These are phyloP conservation scores for Aythya baeri DNA, from an alignment of 2,113 vertebrate genomes.

Conservation along the genomic window DNA sequence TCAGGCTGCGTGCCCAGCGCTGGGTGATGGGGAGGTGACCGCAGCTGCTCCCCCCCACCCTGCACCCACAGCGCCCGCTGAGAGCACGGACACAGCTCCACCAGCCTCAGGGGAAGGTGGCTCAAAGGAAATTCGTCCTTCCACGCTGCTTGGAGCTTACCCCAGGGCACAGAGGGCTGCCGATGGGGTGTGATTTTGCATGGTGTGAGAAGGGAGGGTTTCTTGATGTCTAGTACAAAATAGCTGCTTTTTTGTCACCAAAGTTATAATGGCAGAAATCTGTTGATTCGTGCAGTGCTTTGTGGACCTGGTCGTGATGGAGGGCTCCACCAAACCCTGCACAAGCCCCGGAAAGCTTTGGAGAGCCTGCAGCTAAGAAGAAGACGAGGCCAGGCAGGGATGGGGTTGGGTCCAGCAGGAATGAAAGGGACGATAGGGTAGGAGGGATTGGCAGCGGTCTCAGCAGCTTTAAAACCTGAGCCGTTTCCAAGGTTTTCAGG, in stretches of 20 bases:
- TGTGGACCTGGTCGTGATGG: not conserved
- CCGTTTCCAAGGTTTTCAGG: not conserved
- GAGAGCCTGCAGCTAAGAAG: not conserved
- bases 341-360: not conserved
- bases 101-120: not conserved
- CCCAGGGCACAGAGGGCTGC: not conserved
- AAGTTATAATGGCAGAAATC: not conserved
- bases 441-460: not conserved
- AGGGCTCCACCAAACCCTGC: not conserved
- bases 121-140: not conserved
- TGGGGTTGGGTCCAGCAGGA: not conserved
- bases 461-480: not conserved
- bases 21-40: not conserved
- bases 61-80: not conserved
- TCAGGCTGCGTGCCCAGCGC: not conserved
- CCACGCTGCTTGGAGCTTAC: not conserved
- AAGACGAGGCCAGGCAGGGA: not conserved
- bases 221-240: not conserved
- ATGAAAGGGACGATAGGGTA: not conserved
- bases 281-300: rapidly evolving
- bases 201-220: not conserved
- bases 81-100: not conserved
- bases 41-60: not conserved
- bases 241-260: not conserved
- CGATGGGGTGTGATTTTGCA: not conserved